Percentiles rank a stretch among this genome's conserved stretches.
phyloP scores from a whole-genome alignment of 2,888 invertebrate species.

The Hermodice carunculata region DNA sequence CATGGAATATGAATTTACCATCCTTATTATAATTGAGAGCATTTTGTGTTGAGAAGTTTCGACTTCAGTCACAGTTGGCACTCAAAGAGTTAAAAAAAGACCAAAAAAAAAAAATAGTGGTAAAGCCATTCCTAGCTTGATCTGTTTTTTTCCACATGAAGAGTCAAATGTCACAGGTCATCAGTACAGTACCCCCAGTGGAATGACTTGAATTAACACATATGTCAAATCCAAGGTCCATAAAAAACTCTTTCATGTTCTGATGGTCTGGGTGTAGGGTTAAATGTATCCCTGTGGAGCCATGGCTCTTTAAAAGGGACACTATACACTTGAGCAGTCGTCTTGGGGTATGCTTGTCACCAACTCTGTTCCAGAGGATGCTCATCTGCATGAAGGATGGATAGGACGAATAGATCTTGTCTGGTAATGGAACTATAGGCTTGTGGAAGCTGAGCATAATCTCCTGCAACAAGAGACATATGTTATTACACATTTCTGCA shows the following conservation, averaged over 20 bases:
- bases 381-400: conserved; percentile 84
- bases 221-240: conserved; percentile 85
- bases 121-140: no score
- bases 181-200: no score
- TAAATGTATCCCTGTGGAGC: conserved; percentile 90
- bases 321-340: conserved; percentile 85
- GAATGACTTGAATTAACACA: no score
- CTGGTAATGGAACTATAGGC: conserved; percentile 3
- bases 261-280: conserved; percentile 81
- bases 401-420: conserved; percentile 72
- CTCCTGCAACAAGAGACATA: conserved; percentile 19
- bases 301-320: conserved; percentile 87
- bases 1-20: no score
- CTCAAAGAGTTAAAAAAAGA: no score
- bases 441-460: conserved; percentile 24
- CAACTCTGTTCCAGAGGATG: conserved; percentile 74
- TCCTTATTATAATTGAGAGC: no score
- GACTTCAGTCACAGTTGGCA: no score
- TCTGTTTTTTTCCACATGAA: no score
- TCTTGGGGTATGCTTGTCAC: conserved; percentile 79
- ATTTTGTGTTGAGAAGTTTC: no score
- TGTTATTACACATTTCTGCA: no score
- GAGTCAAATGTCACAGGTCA: no score
- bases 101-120: no score
- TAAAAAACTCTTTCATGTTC: conserved; percentile 85